Conservation (phyloP, 92 coral and sea anemone species). For the Heliopora coerulea region DNA sequence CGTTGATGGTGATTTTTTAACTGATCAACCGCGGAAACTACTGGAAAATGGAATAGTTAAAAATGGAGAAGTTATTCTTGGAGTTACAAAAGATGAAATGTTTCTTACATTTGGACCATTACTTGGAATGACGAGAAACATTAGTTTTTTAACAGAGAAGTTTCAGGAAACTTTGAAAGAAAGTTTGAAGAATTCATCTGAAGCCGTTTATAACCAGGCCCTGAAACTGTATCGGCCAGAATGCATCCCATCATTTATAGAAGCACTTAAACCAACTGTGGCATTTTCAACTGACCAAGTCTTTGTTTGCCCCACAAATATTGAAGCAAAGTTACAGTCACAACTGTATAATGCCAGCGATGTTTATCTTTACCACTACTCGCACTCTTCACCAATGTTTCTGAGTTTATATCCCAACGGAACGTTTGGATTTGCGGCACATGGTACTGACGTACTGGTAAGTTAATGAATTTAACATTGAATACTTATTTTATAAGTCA, state of each 20-base stretch:
- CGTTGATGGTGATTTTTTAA: conserved; percentile 19
- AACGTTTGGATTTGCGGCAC: conserved; percentile 21
- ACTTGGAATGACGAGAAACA: neutral
- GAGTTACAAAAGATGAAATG: conserved; percentile 33
- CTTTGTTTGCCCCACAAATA: conserved; percentile 6
- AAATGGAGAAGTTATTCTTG: conserved; percentile 5
- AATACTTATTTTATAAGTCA: no score
- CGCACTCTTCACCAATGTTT: neutral
- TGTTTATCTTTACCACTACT: conserved; percentile 21
- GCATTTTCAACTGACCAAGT: neutral
- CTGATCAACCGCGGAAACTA: conserved; percentile 6
- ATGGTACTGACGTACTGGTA: conserved; percentile 1
- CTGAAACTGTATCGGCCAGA: conserved; percentile 1
- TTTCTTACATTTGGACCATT: neutral
- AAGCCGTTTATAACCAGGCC: conserved; percentile 16
- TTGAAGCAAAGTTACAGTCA: conserved; percentile 16
- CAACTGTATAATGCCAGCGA: neutral
- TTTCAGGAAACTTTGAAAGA: neutral
- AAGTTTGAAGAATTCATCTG: conserved; percentile 2
- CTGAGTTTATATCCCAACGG: conserved; percentile 20
- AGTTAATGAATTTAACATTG: neutral
- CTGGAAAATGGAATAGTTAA: conserved; percentile 1
- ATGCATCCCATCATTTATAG: conserved; percentile 25
- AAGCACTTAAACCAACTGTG: conserved; percentile 16
- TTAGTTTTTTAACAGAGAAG: neutral